These are phyloP conservation scores for Triplophysa siluroides DNA, from an alignment of 2,113 vertebrate species.

Conservation along the genomic window DNA sequence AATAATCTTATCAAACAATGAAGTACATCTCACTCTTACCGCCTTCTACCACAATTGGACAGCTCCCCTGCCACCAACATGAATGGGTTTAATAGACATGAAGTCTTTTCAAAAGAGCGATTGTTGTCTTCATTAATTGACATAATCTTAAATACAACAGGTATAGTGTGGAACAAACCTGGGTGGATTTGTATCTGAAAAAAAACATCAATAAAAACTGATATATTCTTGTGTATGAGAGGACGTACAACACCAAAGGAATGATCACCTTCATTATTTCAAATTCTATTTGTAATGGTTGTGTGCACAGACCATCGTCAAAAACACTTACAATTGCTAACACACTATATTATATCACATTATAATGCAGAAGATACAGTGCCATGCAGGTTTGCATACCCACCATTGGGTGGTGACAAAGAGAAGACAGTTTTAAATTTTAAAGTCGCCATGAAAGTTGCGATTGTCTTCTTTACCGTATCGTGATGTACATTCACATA, in stretches of 20 bases:
- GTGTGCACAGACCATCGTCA: not conserved
- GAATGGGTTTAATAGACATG: not conserved
- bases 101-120: not conserved
- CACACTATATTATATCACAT: not conserved
- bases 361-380: not conserved
- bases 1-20: slow-evolving; percentile 77
- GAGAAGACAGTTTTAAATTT: slow-evolving; percentile 22
- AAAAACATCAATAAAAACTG: too few species aligned
- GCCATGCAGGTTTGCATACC: slow-evolving; percentile 67
- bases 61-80: slow-evolving; percentile 17
- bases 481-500: too few species aligned
- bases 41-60: slow-evolving; percentile 16
- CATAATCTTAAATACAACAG: not conserved
- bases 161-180: not conserved
- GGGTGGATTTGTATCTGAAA: not conserved
- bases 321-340: too few species aligned
- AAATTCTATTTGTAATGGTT: not conserved
- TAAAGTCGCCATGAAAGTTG: too few species aligned
- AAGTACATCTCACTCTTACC: slow-evolving; percentile 58
- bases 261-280: not conserved
- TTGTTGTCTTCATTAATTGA: not conserved
- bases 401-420: slow-evolving; percentile 68
- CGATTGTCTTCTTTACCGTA: too few species aligned
- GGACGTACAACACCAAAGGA: not conserved
- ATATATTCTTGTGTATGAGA: not conserved